These are phyloP conservation scores for Chaetodon trifasciatus DNA, from an alignment of 2,797 vertebrate genomes.

Conservation along the genomic window DNA sequence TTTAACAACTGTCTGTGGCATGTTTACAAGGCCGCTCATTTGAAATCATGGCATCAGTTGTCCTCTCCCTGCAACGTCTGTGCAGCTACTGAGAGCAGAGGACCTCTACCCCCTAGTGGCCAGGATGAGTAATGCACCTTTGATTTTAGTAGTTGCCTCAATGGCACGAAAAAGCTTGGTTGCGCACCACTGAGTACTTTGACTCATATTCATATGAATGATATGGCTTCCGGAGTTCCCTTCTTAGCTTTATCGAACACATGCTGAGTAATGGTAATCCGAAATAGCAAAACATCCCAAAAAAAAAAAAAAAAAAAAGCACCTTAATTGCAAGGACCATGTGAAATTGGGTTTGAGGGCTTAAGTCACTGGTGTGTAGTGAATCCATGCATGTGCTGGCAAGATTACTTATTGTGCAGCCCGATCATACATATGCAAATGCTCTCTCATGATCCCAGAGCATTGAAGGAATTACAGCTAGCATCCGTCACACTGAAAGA, in stretches of 20 bases:
- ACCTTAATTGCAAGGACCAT: constrained; percentile 73
- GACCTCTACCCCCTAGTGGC: constrained; percentile 81
- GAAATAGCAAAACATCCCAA: constrained; percentile 47
- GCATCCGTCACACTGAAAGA: constrained; percentile 76
- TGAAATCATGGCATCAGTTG: constrained; percentile 66
- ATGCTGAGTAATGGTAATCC: constrained; percentile 70
- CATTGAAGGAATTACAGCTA: constrained; percentile 76
- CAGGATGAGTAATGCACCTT: constrained; percentile 20
- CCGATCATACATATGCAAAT: constrained; percentile 82
- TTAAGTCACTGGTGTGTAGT: constrained; percentile 78
- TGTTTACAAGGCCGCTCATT: constrained; percentile 76
- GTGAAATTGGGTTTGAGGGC: constrained; percentile 72
- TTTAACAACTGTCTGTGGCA: constrained; percentile 75
- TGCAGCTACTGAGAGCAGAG: constrained; percentile 57
- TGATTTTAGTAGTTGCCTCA: constrained; percentile 24
- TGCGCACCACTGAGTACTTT: constrained; percentile 45
- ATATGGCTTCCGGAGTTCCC: constrained; percentile 42
- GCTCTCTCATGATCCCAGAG: constrained; percentile 69
- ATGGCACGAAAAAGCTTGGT: constrained; percentile 24
- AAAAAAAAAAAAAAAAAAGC: constrained; percentile 46
- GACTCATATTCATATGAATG: constrained; percentile 54
- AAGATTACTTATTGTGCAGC: constrained; percentile 80
- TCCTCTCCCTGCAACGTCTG: constrained; percentile 24
- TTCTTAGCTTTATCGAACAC: constrained; percentile 53
- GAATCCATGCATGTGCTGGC: constrained; percentile 75